A percentile compares a stretch with the other conserved stretches of the same genome.
Conservation (phyloP, 2,113 vertebrate species). For the Chamaetylas fuelleborni region DNA sequence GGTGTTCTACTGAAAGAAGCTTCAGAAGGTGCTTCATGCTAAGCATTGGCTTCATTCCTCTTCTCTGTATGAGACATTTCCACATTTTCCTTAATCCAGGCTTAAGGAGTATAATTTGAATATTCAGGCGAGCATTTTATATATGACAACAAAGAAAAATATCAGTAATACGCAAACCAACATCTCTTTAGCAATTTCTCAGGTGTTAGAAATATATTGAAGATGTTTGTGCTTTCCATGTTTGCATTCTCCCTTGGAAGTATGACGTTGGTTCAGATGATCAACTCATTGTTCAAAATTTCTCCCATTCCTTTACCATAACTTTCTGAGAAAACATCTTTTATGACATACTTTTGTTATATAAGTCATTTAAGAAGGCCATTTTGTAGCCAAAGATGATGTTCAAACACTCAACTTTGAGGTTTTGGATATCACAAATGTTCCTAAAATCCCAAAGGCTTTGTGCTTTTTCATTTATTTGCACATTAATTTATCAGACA, state of each 20-base stretch:
- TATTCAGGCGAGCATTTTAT: not conserved
- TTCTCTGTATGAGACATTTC: not conserved
- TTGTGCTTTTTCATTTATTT: not conserved
- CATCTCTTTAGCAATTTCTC: not conserved
- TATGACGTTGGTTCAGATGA: not conserved
- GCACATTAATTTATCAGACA: not conserved
- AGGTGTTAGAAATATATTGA: not conserved
- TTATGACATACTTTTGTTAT: not conserved
- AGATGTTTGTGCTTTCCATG: not conserved
- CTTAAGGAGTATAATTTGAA: not conserved
- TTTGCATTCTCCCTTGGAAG: not conserved
- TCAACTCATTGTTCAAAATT: not conserved
- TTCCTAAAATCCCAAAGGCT: not conserved
- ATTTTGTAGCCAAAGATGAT: not conserved
- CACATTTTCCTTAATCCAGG: not conserved
- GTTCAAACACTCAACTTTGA: not conserved
- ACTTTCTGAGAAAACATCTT: not conserved
- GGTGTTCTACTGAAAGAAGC: not conserved
- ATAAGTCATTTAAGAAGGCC: not conserved
- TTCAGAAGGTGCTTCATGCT: not conserved
- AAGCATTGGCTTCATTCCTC: not conserved
- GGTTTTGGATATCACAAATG: not conserved
- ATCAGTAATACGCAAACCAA: not conserved
- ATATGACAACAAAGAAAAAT: not conserved
- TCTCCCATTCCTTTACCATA: not conserved